phyloP scores from a whole-genome alignment of 2,113 vertebrate genomes.

The Pseudorhombus dupliciocellatus region DNA sequence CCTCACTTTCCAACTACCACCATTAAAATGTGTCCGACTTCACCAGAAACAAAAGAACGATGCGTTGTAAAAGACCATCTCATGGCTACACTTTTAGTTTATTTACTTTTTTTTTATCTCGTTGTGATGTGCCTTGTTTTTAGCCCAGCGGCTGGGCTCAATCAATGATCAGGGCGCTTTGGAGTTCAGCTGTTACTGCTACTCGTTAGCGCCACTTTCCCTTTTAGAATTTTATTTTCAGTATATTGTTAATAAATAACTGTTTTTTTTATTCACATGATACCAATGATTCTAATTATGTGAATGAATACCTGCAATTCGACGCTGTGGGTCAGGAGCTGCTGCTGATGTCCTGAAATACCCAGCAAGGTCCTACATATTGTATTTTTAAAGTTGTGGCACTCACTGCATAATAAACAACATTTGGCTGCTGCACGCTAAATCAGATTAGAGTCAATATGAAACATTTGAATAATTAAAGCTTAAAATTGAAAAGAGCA shows the following conservation, averaged over 20 bases:
- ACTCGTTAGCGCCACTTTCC: no score
- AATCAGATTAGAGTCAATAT: background rate
- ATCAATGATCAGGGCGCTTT: no score
- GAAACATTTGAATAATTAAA: slow-evolving; percentile 22
- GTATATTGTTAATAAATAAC: no score
- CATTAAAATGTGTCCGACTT: slow-evolving; percentile 16
- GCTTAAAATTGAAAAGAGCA: background rate
- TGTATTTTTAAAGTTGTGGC: background rate
- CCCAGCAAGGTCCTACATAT: background rate
- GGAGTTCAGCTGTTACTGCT: no score
- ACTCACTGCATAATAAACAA: no score
- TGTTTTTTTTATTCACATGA: no score
- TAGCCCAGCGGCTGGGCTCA: no score
- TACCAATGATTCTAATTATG: no score
- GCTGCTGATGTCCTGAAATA: slow-evolving; percentile 2
- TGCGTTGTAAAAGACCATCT: background rate
- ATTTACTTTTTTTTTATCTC: background rate
- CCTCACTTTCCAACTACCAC: slow-evolving; percentile 19
- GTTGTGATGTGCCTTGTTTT: background rate
- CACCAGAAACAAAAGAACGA: slow-evolving; percentile 13
- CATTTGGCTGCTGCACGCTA: background rate
- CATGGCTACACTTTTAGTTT: slow-evolving; percentile 1
- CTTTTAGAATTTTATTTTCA: no score
- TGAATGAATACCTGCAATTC: no score
- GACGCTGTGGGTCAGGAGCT: slow-evolving; percentile 24